Evolutionary conservation across 2,888 invertebrate genomes (phyloP).

Genomic region (Caenorhabditis zanzibari): DNA sequence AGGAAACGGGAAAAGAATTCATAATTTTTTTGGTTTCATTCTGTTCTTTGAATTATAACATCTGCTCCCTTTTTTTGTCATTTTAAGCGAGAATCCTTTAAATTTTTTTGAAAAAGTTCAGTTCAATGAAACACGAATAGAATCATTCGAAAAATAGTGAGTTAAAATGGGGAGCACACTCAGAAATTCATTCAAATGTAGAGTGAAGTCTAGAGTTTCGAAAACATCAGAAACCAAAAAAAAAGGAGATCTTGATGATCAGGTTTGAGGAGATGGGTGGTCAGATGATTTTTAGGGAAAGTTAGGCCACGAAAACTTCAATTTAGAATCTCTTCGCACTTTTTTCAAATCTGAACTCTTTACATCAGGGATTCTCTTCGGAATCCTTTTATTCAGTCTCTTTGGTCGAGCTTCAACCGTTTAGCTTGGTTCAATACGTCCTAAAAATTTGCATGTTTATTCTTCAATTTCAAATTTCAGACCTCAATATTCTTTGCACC

Average conservation of each 20-base stretch:
- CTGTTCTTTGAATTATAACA: slow-evolving; percentile 24
- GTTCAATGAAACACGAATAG: not conserved
- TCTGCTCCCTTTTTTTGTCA: not conserved
- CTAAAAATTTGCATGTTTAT: too few relatives aligned
- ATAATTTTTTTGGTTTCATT: slow-evolving; percentile 18
- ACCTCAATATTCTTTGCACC: slow-evolving; percentile 1
- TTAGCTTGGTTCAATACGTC: not conserved
- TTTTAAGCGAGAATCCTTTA: not conserved
- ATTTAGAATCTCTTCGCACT: too few relatives aligned
- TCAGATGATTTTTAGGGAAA: not conserved
- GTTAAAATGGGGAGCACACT: not conserved
- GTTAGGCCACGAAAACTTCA: too few relatives aligned
- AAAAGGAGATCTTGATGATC: not conserved
- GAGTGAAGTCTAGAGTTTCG: not conserved
- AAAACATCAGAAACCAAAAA: slow-evolving; percentile 28
- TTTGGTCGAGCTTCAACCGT: too few relatives aligned
- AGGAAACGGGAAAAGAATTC: slow-evolving; percentile 6
- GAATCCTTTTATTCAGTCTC: too few relatives aligned
- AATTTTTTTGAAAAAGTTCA: not conserved
- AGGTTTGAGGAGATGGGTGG: not conserved
- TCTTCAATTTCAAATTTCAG: slow-evolving; percentile 1
- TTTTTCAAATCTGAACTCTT: too few relatives aligned
- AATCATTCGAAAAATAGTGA: not conserved
- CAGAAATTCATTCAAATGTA: slow-evolving; percentile 16
- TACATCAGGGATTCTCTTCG: too few relatives aligned